A percentile compares a stretch with the other conserved stretches of the same genome.
Evolutionary conservation across 2,113 vertebrate species (phyloP).

Genomic region (Sminthopsis crassicaudata): DNA sequence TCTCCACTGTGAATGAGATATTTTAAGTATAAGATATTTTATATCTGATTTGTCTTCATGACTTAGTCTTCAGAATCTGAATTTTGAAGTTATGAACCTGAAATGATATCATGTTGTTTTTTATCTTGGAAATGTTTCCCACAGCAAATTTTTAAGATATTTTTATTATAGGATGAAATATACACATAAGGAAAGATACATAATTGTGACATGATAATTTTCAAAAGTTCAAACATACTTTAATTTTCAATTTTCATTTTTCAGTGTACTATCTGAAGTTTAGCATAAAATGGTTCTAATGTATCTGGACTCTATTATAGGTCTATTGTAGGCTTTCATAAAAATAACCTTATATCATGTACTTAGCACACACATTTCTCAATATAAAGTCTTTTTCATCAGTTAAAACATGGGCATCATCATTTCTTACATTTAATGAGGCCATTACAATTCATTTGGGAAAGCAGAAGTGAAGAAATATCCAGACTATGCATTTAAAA

Average conservation of each 20-base stretch:
- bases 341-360: background rate
- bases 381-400: background rate
- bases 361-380: background rate
- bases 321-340: background rate
- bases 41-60: background rate
- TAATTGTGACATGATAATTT: too few species aligned
- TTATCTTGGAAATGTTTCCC: background rate
- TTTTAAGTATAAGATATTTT: background rate
- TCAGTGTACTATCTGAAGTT: background rate
- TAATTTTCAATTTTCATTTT: background rate
- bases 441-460: slow-evolving; percentile 31
- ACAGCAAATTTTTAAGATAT: background rate
- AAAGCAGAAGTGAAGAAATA: slow-evolving; percentile 52
- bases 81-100: background rate
- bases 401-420: slow-evolving; percentile 37
- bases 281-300: background rate
- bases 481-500: slow-evolving; percentile 54
- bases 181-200: too few species aligned
- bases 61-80: background rate
- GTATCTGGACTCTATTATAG: background rate
- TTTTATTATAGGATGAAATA: background rate
- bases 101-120: background rate
- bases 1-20: background rate
- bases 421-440: slow-evolving; percentile 61
- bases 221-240: background rate